Evolutionary conservation across 30 jellyfish, hydroid and myxozoan genomes (phyloP), one percentile per base, ranked within the genome.

Genomic region (Hydra vulgaris): DNA sequence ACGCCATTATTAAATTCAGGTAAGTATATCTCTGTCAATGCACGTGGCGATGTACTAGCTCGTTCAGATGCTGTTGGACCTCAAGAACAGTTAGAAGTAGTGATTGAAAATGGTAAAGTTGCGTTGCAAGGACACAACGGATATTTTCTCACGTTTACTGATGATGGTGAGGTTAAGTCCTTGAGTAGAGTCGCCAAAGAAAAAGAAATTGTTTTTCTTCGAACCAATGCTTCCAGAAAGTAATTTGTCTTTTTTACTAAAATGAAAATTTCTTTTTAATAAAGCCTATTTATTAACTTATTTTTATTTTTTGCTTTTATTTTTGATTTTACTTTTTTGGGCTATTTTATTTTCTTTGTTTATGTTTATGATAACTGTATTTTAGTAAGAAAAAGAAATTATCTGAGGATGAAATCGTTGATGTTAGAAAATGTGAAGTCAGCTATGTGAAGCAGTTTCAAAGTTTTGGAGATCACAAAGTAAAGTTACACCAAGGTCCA

Each of bases 111-210:
- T 78, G 91, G 71, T 53, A 84, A 93, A 71, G 68, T 87, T 19
- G 99, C 99, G 15, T 74, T 93, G 8, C 99, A 93, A 79, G 99
- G 96, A 20, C 96, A 87, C 88, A 93, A 87, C 78, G 96, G 95
- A 18, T 93, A 88, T 67, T 93, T 93, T 61, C 54, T 93, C 21
- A 75, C 96, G 23, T 87, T 80, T 7, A 84, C 87, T 71, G 97
- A 90, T 77, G 78, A 84, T 25, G 88, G 86, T 7, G 96, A 85
- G 52, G 80, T 93, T 20, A 87, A 81, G 71, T 87, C 99, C 1
- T 83, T 85, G 52, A 84, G 96, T 78, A 68, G 18, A 79, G 85
- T 81, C 84, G 82, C 26, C n/a, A n/a, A n/a, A n/a, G n/a, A n/a
- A n/a, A n/a, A n/a, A n/a, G n/a, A n/a, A n/a, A n/a, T n/a, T n/a